Base-by-base conservation (phyloP, 2,113 vertebrate species). In the Pteropus alecto region DNA sequence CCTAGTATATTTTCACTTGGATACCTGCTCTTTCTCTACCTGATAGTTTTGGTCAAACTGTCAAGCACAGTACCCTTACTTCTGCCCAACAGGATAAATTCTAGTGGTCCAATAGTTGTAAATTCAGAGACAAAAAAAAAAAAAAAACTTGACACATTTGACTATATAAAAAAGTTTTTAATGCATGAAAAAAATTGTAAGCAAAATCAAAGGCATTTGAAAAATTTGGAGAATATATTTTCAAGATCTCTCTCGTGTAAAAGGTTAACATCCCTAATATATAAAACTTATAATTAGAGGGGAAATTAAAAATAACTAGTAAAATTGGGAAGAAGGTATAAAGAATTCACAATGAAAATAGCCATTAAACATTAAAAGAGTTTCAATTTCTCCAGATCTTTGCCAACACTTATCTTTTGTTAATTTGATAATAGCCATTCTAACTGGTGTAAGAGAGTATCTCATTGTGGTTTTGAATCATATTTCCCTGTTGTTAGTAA, bases 151-250 rank as follows among this genome's bases (percentile, higher is more conserved):
- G 24, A 46, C 60, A 82, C 28, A 38, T 76, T 65, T 63, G 33
- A 85, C 56, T 65, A 48, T 15, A 48, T 13, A 85, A 58, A 91
- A 4, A 16, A 51, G 13, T 51, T 38, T 51, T 65, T 14, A 67
- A 56, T 63, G 2, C 2, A 56, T 58, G 4, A 74, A 87, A 74
- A 93, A 89, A 82, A 28, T n/a, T 5, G 7, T 15, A 78, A 94
- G 22, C 16, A 78, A 95, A 92, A 68, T 73, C 13, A 88, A 79
- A 88, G 14, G 46, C 13, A 94, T 67, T 30, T 82, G 21, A 95
- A 58, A 73, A 58, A 67, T 65, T 85, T 94, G 19, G 6, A 91
- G 54, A 95, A 90, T 89, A 67, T 82, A 46, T 54, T 95, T 94
- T 68, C 18, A 92, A 87, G 28, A 43, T 48, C 46, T 22, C 35